A percentile compares a stretch with the other conserved stretches of the same genome.
phyloP scores from a whole-genome alignment of 2,888 invertebrate genomes.

The Polylopha cassiicola region DNA sequence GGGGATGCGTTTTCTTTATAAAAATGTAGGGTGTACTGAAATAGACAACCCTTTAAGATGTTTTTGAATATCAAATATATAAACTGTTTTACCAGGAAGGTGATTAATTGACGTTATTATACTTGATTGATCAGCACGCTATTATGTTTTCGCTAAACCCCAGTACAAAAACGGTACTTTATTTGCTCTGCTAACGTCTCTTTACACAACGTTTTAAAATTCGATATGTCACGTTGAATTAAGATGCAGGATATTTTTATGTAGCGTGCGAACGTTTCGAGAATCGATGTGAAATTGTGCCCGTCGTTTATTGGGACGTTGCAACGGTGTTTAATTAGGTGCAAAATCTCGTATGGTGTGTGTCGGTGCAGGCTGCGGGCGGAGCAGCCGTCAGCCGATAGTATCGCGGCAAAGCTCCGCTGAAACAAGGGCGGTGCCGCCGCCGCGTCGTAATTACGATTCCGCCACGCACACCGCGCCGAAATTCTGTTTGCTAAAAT shows the following conservation, averaged over 20 bases:
- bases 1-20: slow-evolving; percentile 6
- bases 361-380: slow-evolving; percentile 37
- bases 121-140: slow-evolving; percentile 63
- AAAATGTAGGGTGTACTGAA: slow-evolving; percentile 25
- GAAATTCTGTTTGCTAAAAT: slow-evolving; percentile 55
- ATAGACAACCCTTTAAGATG: slow-evolving; percentile 44
- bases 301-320: slow-evolving; percentile 34
- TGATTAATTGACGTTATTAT: slow-evolving; percentile 64
- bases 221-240: slow-evolving; percentile 57
- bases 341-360: slow-evolving; percentile 49
- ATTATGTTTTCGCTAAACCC: slow-evolving; percentile 36
- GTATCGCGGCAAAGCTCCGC: slow-evolving; percentile 54
- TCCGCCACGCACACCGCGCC: slow-evolving; percentile 46
- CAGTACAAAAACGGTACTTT: slow-evolving; percentile 42
- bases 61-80: slow-evolving; percentile 41
- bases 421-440: slow-evolving; percentile 55
- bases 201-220: slow-evolving; percentile 57
- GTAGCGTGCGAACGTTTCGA: slow-evolving; percentile 51
- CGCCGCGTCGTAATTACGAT: slow-evolving; percentile 55
- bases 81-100: slow-evolving; percentile 40
- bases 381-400: slow-evolving; percentile 47
- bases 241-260: slow-evolving; percentile 36
- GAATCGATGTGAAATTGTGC: slow-evolving; percentile 35
- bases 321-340: slow-evolving; percentile 56
- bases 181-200: slow-evolving; percentile 38